These are phyloP conservation scores for Apus apus DNA, from an alignment of 2,113 vertebrate genomes.

Conservation along the genomic window DNA sequence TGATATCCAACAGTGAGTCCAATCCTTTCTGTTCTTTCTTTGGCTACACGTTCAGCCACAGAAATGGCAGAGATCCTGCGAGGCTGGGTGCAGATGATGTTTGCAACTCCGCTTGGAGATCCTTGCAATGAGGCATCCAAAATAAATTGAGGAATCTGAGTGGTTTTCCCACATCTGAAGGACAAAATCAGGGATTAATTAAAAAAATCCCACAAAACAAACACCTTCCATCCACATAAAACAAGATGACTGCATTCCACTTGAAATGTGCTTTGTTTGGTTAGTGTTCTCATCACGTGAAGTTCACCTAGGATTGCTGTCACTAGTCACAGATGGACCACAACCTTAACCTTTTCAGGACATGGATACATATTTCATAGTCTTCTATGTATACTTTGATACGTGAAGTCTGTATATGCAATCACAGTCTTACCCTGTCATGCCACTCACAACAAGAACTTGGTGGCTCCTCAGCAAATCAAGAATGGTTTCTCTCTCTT, in stretches of 20 bases:
- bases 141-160: constrained; percentile 98
- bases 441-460: constrained; percentile 95
- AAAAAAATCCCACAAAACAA: not conserved
- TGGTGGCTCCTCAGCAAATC: constrained; percentile 81
- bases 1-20: constrained; percentile 95
- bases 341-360: not conserved
- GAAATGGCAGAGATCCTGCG: constrained; percentile 95
- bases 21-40: constrained; percentile 88
- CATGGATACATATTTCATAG: not conserved
- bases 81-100: constrained; percentile 96
- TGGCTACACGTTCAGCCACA: constrained; percentile 92
- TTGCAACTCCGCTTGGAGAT: constrained; percentile 79
- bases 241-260: not conserved
- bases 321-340: not conserved
- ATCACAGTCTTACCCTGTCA: constrained; percentile 89
- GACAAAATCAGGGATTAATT: not conserved
- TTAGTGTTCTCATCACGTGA: not conserved
- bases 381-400: not conserved
- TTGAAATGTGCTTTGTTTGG: not conserved
- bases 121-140: constrained; percentile 87
- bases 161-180: constrained; percentile 96
- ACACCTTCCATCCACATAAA: not conserved
- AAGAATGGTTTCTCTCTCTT: constrained; percentile 87
- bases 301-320: not conserved
- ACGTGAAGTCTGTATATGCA: not conserved